Evolutionary conservation across 1,140 invertebrate species (phyloP), one percentile per base, ranked within the genome.

Genomic region (Sitodiplosis mosellana): DNA sequence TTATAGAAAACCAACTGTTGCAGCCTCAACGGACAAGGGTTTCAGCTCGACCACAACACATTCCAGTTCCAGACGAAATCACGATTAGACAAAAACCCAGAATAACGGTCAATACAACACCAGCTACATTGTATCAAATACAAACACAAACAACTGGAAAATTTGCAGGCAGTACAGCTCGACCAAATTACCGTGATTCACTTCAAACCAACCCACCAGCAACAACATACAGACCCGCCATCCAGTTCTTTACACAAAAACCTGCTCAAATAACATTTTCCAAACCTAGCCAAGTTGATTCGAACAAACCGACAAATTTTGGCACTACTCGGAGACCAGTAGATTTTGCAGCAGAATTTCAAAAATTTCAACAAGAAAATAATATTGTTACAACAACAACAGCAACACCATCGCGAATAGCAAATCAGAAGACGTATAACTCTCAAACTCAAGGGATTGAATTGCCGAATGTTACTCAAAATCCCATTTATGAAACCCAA

Each of bases 361-460:
- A 80, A 42, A 80, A 79, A 54, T 84, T 83, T 71, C 79, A 83
- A 54, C 72, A 80, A 50, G 78, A 81, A n/a, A 78, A 80, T 52
- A 75, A 75, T 56, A 65, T 73, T 7, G 65, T 64, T n/a, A 66
- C 67, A n/a, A 57, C 61, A 11, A 27, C 47, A 1, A 66, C 69
- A 3, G 69, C 68, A 3, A 64, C 66, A 3, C 49, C 65, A 2
- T 51, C 57, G 33, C 58, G 55, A 47, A 62, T 57, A 46, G 56
- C 57, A 7, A 56, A 62, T 38, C 47, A 64, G 0, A 68, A 68
- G 50, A 50, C 61, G 19, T 60, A 63, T 15, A 59, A 61, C 53
- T 53, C 55, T 14, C 46, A 51, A 54, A 56, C 48, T 2, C 11
- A 40, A 20, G 45, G 49, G n/a, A 58, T 62, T 43, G 48, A 65